These are phyloP conservation scores for Tineola bisselliella DNA, from an alignment of 2,888 invertebrate genomes.

Conservation along the genomic window DNA sequence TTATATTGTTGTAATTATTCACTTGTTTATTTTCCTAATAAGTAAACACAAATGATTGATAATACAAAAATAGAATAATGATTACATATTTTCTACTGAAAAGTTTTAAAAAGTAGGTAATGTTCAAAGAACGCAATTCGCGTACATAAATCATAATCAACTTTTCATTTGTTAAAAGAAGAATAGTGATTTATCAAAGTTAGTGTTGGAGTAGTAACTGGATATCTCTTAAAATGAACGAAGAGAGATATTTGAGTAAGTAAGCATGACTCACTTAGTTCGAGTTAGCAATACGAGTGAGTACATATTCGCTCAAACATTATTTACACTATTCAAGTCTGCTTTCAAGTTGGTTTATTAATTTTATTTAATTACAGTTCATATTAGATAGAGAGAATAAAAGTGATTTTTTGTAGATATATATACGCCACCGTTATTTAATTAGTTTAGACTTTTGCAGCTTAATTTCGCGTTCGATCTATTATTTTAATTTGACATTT, in stretches of 20 bases:
- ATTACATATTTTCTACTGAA: neutral
- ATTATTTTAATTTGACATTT: no score
- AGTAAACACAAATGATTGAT: no score
- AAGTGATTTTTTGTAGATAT: no score
- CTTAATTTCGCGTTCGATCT: no score
- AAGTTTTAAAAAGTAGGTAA: neutral
- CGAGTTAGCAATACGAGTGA: neutral
- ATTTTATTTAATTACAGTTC: slow-evolving; percentile 5
- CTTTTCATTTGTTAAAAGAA: slow-evolving; percentile 1
- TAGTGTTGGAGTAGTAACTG: neutral
- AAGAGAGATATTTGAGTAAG: slow-evolving; percentile 6
- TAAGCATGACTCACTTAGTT: slow-evolving; percentile 4
- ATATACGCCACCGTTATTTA: no score
- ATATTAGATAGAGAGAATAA: no score
- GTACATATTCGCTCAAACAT: neutral
- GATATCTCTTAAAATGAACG: slow-evolving; percentile 1
- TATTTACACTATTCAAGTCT: neutral
- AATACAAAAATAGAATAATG: neutral
- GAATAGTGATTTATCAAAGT: slow-evolving; percentile 6
- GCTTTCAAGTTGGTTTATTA: neutral
- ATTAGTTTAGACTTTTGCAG: no score
- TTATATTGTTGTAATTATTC: no score
- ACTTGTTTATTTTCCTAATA: no score
- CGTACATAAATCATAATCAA: neutral
- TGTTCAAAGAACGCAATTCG: neutral